Evolutionary conservation across 2,888 invertebrate species (phyloP).

Genomic region (Acronicta alni): DNA sequence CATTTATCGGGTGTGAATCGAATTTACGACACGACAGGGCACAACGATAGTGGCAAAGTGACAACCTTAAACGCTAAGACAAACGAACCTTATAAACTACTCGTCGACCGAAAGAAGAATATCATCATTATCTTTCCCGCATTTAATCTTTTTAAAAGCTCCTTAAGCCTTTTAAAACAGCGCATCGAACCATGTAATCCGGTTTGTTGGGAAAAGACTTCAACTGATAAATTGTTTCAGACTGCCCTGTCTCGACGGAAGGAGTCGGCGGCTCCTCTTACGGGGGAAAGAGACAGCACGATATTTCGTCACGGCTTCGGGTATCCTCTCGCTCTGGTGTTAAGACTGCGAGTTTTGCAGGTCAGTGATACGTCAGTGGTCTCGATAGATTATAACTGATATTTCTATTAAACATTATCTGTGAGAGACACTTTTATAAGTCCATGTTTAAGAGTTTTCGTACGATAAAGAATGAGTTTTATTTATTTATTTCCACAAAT

Average conservation of each 20-base stretch:
- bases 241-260: slow-evolving; percentile 87
- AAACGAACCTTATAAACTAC: background rate
- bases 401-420: too few species aligned
- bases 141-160: background rate
- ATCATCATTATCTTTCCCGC: background rate
- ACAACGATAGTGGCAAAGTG: too few species aligned
- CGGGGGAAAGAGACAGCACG: slow-evolving; percentile 79
- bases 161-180: slow-evolving; percentile 11
- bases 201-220: slow-evolving; percentile 15
- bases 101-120: background rate
- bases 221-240: slow-evolving; percentile 73
- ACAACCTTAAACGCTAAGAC: too few species aligned
- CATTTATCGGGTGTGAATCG: too few species aligned
- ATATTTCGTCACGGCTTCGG: slow-evolving; percentile 80
- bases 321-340: slow-evolving; percentile 90
- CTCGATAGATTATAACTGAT: too few species aligned
- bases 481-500: too few species aligned
- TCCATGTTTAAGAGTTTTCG: too few species aligned
- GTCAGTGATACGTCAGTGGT: slow-evolving; percentile 62
- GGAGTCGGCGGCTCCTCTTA: slow-evolving; percentile 88
- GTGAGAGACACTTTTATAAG: too few species aligned
- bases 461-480: too few species aligned
- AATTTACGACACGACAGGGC: too few species aligned
- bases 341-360: slow-evolving; percentile 89
- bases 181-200: slow-evolving; percentile 9